Evolutionary conservation across 1,140 invertebrate species (phyloP).

Genomic region (Catajapyx aquilonaris): DNA sequence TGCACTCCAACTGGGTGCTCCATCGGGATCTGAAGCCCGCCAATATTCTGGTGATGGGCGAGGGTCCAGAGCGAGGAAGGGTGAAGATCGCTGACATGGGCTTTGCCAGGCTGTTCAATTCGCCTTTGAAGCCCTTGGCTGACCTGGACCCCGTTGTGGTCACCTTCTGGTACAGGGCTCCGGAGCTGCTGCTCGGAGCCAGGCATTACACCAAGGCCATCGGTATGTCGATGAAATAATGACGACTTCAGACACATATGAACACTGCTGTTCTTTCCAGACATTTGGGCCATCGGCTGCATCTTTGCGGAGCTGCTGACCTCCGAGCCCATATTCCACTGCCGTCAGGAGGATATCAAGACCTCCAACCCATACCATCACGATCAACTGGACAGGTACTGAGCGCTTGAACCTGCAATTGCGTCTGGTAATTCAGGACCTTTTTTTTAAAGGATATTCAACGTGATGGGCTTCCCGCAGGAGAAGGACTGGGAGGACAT

Average conservation of each 20-base stretch:
- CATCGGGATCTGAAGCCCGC: conserved; percentile 99
- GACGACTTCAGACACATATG: too few species aligned
- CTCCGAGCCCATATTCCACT: conserved; percentile 98
- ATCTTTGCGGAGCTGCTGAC: conserved; percentile 95
- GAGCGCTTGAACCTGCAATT: too few species aligned
- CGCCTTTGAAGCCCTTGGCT: conserved; percentile 89
- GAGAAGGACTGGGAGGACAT: conserved; percentile 99
- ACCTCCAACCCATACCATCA: conserved; percentile 99
- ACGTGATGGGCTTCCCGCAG: conserved; percentile 97
- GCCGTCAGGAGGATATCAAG: conserved; percentile 98
- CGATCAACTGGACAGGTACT: conserved; percentile 84
- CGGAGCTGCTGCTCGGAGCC: conserved; percentile 86
- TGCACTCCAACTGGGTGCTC: conserved; percentile 98
- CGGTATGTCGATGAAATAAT: too few species aligned
- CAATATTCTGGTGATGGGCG: conserved; percentile 99
- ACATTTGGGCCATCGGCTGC: conserved; percentile 99
- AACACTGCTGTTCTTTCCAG: too few species aligned
- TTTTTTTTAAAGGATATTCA: conserved; percentile 62
- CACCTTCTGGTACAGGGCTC: conserved; percentile 99
- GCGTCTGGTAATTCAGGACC: not conserved
- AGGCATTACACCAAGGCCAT: conserved; percentile 98
- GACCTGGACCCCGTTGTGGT: conserved; percentile 98
- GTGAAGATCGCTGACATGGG: conserved; percentile 99
- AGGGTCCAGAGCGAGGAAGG: conserved; percentile 85
- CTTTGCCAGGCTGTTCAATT: conserved; percentile 97